A percentile compares a stretch with the other conserved stretches of the same genome.
Conservation (phyloP, 2,797 vertebrate species). For the Tokudaia tokunoshimensis region DNA sequence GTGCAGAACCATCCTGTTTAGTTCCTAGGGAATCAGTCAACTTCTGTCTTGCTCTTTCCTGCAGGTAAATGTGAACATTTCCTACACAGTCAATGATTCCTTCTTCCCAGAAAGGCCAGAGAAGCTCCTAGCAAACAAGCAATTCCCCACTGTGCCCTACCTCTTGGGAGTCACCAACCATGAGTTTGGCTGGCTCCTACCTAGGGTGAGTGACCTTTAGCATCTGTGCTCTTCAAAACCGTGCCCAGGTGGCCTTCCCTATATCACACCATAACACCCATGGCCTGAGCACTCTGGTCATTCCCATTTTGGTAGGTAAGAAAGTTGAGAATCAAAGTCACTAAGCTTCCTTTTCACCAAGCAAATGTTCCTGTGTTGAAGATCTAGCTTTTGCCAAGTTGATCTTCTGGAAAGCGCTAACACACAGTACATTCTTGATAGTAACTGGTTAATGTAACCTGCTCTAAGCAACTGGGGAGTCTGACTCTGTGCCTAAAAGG, state of each 20-base stretch:
- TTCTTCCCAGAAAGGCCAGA: constrained; percentile 73
- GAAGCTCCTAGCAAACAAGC: constrained; percentile 62
- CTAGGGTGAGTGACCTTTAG: constrained; percentile 34
- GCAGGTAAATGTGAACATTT: not conserved
- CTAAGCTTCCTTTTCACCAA: constrained; percentile 17
- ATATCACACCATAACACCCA: not conserved
- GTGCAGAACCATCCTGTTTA: not conserved
- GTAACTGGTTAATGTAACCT: not conserved
- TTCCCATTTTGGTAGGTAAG: not conserved
- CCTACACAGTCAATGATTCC: constrained; percentile 42
- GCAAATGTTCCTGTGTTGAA: not conserved
- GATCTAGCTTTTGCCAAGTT: not conserved
- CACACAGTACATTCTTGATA: not conserved
- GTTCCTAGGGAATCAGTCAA: not conserved
- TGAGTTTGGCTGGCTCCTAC: constrained; percentile 46
- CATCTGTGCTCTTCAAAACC: not conserved
- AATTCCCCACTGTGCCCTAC: constrained; percentile 65
- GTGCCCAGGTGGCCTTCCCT: not conserved
- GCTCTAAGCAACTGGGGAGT: not conserved
- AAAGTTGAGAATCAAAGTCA: not conserved
- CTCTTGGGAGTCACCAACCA: constrained; percentile 68
- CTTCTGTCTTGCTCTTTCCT: not conserved
- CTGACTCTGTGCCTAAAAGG: not conserved
- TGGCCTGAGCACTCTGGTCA: not conserved
- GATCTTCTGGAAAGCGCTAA: not conserved